Evolutionary conservation across 2,797 vertebrate species (phyloP), one percentile per base, ranked within the genome.

Genomic region (Takifugu ocellatus): DNA sequence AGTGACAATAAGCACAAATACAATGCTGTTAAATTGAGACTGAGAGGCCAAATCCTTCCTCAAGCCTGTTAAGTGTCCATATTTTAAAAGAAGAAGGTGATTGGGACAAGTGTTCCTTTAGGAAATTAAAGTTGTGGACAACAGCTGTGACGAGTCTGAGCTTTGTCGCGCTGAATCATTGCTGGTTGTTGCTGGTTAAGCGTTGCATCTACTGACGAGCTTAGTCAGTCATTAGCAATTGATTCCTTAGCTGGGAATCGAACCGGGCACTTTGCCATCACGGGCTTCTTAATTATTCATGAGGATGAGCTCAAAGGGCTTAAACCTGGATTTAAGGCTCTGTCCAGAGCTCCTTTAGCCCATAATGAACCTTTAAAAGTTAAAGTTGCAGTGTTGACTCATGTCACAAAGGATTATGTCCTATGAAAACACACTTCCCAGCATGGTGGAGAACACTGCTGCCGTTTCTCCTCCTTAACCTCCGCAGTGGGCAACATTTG

Each of bases 221-320:
- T 87, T 84, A 89, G 75, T 81, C 80, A 82, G 56, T 84, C 81
- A 74, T 89, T 88, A 84, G 79, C 54, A 72, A 85, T 64, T 56
- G 75, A 88, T 88, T 88, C 67, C 83, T 88, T 85, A 78, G 77
- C 61, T 61, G 25, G 59, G 54, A 64, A 88, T 89, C 68, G 76
- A 89, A 86, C 54, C 56, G 77, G 77, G 68, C 79, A 77, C 73
- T 77, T 75, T 78, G 78, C 80, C 83, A 81, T 72, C 61, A 74
- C 63, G 61, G 51, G 50, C 57, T 43, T 48, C 66, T 88, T 70
- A 81, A 86, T 88, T 84, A 88, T 90, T 88, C 61, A 90, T 81
- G 57, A 74, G 68, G 75, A 61, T 48, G 75, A 84, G 72, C 66
- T 85, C 66, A 68, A 67, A 78, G 70, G 81, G 65, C 72, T 78